Evolutionary conservation across 2,888 invertebrate genomes (phyloP), one percentile per base, ranked within the genome.

Genomic region (Stenodema calcarata): DNA sequence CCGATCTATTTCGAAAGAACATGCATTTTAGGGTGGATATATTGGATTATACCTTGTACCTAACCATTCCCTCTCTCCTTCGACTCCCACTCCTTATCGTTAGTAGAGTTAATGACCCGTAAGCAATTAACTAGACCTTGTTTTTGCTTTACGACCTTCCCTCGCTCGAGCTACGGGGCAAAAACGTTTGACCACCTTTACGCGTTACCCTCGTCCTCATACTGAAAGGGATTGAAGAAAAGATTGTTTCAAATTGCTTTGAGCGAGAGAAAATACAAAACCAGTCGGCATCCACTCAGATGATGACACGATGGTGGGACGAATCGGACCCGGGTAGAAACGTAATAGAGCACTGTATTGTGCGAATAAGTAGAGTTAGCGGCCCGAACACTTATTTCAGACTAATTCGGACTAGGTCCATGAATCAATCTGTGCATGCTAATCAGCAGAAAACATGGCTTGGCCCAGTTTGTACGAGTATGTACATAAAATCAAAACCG

Each of bases 111-210:
- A 73, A 73, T 73, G 73, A 73, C 73, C 73, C 73, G 73, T 41
- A 14, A 73, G 73, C 73, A 73, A 73, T 73, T 73, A 73, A 73
- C 73, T 73, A 35, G 73, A 73, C 30, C 73, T 73, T 73, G 73
- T 73, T 73, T 73, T 73, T 73, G 73, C 73, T 73, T 73, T 73
- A 73, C 73, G 73, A 35, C 35, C 73, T 28, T 30, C 41, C 18
- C 30, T 35, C 73, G 73, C 73, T 35, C 35, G 73, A 12, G 62
- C 62, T 23, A 7, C 12, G 23, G 23, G 3, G 62, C 62, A 62
- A 62, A 62, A 62, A 62, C 62, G 23, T 6, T 62, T 9, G 23
- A 62, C 62, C 62, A 62, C 62, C 62, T 62, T 62, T 62, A 18
- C 62, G 62, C 62, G 62, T 7, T 62, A 23, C 62, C 23, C 62